Percentiles rank a stretch among this genome's conserved stretches.
Evolutionary conservation across 2,888 invertebrate species (phyloP).

Genomic region (Phengaris arion): DNA sequence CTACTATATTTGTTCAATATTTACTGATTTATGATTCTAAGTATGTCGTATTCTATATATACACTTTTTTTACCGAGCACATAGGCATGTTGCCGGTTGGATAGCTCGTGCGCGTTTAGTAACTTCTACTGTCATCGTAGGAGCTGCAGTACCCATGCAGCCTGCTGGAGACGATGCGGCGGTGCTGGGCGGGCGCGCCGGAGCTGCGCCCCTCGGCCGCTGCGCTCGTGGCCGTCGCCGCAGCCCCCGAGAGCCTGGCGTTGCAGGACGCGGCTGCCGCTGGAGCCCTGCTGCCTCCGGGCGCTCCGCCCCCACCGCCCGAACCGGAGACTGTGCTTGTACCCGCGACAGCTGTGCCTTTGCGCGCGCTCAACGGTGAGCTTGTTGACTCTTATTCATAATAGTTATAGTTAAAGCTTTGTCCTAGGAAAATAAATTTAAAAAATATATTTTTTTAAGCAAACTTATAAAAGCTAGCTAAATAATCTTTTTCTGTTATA

Average conservation of each 20-base stretch:
- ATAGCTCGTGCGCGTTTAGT: no score
- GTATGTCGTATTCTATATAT: no score
- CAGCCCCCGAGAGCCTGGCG: constrained; percentile 93
- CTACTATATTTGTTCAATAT: no score
- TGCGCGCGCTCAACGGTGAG: constrained; percentile 17
- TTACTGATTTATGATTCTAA: no score
- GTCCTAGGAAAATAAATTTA: no score
- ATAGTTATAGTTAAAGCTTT: no score
- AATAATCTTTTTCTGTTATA: no score
- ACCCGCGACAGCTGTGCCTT: constrained; percentile 11
- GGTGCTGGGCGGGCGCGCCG: constrained; percentile 95
- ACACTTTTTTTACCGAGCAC: no score
- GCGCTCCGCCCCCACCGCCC: neutral
- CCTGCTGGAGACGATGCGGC: constrained; percentile 95
- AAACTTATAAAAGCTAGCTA: no score
- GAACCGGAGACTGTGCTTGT: neutral
- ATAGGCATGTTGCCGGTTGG: no score
- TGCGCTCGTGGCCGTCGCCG: constrained; percentile 94
- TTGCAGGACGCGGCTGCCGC: constrained; percentile 57
- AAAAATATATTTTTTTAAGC: no score
- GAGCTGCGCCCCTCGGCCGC: constrained; percentile 94
- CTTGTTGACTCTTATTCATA: neutral
- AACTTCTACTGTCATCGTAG: constrained; percentile 50
- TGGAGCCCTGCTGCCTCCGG: constrained; percentile 40
- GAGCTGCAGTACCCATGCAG: constrained; percentile 92